Evolutionary conservation across 2,113 vertebrate species (phyloP), one percentile per base, ranked within the genome.

Genomic region (Aegithalos caudatus): DNA sequence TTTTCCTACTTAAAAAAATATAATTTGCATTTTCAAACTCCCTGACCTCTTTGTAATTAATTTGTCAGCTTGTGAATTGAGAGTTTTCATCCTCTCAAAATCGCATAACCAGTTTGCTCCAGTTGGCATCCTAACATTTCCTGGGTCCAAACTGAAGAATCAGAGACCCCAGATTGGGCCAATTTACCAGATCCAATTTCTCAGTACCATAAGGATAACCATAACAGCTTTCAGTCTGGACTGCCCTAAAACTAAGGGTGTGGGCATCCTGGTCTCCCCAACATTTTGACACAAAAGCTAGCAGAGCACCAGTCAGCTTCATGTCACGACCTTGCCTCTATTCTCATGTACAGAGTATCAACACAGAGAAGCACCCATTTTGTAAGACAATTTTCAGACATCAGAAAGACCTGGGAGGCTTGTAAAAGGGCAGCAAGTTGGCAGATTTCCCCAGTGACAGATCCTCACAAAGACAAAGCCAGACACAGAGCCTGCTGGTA

Each of bases 201-300:
- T 47, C 40, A 38, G 27, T 67, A 33, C n/a, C n/a, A 33, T 4
- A 29, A 13, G 27, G 17, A 72, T 45, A 76, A 6, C 21, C 12
- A 40, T 31, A 67, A 8, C 5, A 51, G 9, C 17, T 29, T 87
- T 79, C 35, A 53, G 22, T 29, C 24, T 76, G 28, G 28, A 22
- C 40, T 79, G 15, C 9, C 38, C 73, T 38, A 54, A 25, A 58
- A 19, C 40, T n/a, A 21, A 16, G 16, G 24, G 31, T 0, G 0
- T 54, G 29, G 27, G 19, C 33, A 51, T 77, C 11, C 22, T 47
- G 37, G 28, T 22, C 5, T 56, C 9, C 27, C 6, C 31, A 69
- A 3, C 4, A 10, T 18, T 81, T 61, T 23, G 62, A 67, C 57
- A 53, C 14, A 57, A 88, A 94, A 87, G 11, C 7, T 54, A 69